phyloP scores from a whole-genome alignment of 2,113 vertebrate genomes.

The Prochilodus magdalenae region DNA sequence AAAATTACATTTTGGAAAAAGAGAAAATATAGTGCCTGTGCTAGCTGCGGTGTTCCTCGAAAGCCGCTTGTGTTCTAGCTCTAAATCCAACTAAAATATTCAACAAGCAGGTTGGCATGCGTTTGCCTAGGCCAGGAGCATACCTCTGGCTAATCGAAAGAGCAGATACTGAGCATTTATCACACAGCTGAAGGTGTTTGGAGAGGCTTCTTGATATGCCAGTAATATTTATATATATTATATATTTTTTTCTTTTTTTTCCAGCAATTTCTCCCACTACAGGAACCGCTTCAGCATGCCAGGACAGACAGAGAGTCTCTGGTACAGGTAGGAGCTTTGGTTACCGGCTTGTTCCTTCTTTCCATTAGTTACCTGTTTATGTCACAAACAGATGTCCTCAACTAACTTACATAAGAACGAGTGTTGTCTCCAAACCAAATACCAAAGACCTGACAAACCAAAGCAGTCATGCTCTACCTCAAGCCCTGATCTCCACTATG shows the following conservation, averaged over 20 bases:
- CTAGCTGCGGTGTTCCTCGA: constrained; percentile 45
- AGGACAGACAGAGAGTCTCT: constrained; percentile 79
- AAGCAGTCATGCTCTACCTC: not conserved
- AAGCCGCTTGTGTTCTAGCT: constrained; percentile 41
- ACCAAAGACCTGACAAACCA: constrained; percentile 4
- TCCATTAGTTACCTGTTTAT: constrained; percentile 5
- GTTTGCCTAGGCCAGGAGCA: not conserved
- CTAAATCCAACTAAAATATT: constrained; percentile 3
- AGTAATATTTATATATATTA: constrained; percentile 60
- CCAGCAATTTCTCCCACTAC: constrained; percentile 88
- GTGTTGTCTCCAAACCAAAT: not conserved
- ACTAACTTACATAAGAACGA: constrained; percentile 4
- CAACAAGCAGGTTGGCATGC: constrained; percentile 11
- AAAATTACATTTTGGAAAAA: constrained; percentile 40
- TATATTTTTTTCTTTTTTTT: constrained; percentile 71
- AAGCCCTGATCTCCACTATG: not conserved
- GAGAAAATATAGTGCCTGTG: constrained; percentile 30
- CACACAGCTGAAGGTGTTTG: not conserved
- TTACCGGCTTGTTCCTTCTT: not conserved
- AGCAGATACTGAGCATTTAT: constrained; percentile 26
- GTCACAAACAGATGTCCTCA: constrained; percentile 19
- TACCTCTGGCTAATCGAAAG: constrained; percentile 42
- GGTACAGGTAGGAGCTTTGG: constrained; percentile 80
- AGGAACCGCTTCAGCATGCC: constrained; percentile 85
- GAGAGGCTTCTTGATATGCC: not conserved